Evolutionary conservation across 2,888 invertebrate species (phyloP), one percentile per base, ranked within the genome.

Genomic region (Agrotis ipsilon): DNA sequence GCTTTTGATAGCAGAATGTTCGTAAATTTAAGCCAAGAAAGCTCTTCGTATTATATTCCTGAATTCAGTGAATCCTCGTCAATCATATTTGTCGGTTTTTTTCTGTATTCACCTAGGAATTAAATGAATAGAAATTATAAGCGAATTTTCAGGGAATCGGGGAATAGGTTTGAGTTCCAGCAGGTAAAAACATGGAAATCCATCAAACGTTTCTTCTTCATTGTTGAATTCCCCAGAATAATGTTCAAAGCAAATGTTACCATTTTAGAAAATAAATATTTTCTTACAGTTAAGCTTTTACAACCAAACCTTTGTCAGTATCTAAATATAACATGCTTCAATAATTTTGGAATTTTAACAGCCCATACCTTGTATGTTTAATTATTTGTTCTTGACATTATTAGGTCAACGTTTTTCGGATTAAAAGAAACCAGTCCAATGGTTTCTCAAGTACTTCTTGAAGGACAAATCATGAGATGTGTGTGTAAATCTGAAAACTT

Each of bases 121-220:
- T 39, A 63, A 69, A 73, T 32, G 51, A 73, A 78, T 66, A 59
- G 55, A 74, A 69, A 62, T 73, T 63, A 59, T 61, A 27, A 63
- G 58, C 63, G 49, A 24, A 45, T 49, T 78, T 59, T 51, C 13
- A 27, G 59, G 16, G 60, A 68, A 72, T 61, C 32, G 32, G 32
- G 32, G 32, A 39, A 52, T 58, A 45, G 52, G 64, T 54, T 68
- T 63, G 57, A 66, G 60, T 43, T 43, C 9, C 21, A 63, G 21
- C 52, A 46, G 59, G 45, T 45, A 49, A 48, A 62, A 51, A 27
- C 49, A 59, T 59, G 46, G 51, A 16, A 68, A 19, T 43, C 46
- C 24, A 45, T 77, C 58, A 72, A 69, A 70, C 49, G 65, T 58
- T 72, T 67, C 21, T 52, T 57, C 46, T 61, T 61, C 27, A 54